These are phyloP conservation scores for Phoxinus phoxinus DNA, from an alignment of 2,113 vertebrate species.

Conservation along the genomic window DNA sequence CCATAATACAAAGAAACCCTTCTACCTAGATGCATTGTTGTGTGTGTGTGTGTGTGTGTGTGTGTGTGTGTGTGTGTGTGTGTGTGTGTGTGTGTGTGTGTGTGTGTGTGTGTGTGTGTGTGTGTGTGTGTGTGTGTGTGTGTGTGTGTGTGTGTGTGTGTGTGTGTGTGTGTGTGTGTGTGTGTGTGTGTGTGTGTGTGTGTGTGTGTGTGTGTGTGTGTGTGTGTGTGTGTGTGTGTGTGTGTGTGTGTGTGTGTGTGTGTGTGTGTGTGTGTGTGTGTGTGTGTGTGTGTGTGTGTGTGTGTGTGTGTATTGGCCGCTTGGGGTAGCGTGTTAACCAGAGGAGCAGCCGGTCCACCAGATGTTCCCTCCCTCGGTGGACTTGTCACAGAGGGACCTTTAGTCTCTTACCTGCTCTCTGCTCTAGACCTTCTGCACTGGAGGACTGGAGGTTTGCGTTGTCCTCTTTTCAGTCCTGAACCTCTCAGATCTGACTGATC, in stretches of 20 bases:
- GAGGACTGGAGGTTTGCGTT: neutral
- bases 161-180: constrained; percentile 34
- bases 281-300: constrained; percentile 35
- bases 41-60: constrained; percentile 35
- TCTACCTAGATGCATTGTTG: constrained; percentile 11
- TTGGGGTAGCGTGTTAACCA: constrained; percentile 78
- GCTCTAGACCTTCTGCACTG: constrained; percentile 17
- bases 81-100: constrained; percentile 36
- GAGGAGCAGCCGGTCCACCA: constrained; percentile 78
- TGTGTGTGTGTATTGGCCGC: constrained; percentile 61
- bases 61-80: constrained; percentile 40
- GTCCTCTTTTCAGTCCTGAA: neutral
- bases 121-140: constrained; percentile 40
- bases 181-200: constrained; percentile 35
- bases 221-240: constrained; percentile 35
- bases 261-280: constrained; percentile 35
- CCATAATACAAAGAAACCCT: constrained; percentile 35
- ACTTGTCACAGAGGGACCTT: constrained; percentile 78
- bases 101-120: constrained; percentile 34
- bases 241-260: constrained; percentile 35
- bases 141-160: constrained; percentile 36
- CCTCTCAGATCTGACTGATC: neutral
- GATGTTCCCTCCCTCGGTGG: constrained; percentile 77
- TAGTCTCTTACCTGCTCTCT: constrained; percentile 66
- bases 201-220: constrained; percentile 35